Conservation (phyloP, 2,797 vertebrate genomes). For the Octomys mimax region DNA sequence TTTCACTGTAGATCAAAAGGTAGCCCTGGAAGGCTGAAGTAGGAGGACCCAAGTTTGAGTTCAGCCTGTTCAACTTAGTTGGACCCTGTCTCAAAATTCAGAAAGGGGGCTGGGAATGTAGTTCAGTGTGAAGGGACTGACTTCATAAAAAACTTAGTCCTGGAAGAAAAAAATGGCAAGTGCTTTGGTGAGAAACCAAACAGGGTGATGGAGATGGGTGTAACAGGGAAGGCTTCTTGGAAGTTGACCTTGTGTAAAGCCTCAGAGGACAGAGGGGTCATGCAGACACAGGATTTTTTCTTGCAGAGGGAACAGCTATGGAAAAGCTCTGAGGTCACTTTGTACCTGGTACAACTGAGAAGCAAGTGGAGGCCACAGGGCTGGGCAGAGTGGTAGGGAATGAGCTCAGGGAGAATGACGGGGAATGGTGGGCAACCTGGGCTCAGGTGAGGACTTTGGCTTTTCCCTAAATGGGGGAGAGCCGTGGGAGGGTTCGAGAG, state of each 20-base stretch:
- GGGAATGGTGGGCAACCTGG: neutral
- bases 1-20: neutral
- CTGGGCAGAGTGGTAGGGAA: neutral
- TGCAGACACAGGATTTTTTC: neutral
- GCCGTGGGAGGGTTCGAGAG: rapidly evolving
- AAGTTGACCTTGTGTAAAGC: neutral
- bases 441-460: neutral
- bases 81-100: neutral
- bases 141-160: neutral
- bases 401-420: neutral
- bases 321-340: neutral
- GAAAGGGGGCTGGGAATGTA: neutral
- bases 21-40: neutral
- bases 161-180: neutral
- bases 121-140: neutral
- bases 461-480: neutral
- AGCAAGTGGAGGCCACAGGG: neutral
- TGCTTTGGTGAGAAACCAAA: neutral
- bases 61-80: neutral
- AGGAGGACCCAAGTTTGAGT: neutral
- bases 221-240: neutral
- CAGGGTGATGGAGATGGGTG: neutral
- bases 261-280: neutral
- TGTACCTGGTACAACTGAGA: neutral
- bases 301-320: neutral